These are phyloP conservation scores for Stomatorhinus walkeri DNA, from an alignment of 2,797 vertebrate species.

Conservation along the genomic window DNA sequence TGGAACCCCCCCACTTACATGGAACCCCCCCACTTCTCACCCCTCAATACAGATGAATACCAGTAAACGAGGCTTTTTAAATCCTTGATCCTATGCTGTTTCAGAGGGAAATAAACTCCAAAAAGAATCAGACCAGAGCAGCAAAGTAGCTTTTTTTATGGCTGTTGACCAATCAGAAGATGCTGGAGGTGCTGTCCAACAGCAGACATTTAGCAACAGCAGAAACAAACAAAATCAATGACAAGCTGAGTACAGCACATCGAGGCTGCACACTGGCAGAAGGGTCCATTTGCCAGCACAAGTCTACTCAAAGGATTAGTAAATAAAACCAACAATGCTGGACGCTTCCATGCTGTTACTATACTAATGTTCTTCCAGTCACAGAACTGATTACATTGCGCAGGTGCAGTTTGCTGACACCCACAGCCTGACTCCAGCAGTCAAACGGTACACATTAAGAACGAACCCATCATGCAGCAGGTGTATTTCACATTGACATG, in stretches of 20 bases:
- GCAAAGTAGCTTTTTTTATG: neutral
- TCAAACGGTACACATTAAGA: neutral
- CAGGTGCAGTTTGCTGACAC: neutral
- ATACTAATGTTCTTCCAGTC: neutral
- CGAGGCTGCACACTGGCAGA: neutral
- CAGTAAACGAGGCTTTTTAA: neutral
- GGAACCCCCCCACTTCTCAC: neutral
- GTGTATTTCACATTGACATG: neutral
- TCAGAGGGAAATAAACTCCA: conserved; percentile 1
- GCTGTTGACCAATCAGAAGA: neutral
- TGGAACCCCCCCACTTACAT: neutral
- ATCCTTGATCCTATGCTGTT: neutral
- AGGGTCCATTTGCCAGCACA: neutral
- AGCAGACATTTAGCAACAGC: neutral
- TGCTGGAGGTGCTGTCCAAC: neutral
- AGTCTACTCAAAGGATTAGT: neutral
- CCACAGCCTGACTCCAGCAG: neutral
- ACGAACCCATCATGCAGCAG: neutral
- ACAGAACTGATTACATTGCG: neutral
- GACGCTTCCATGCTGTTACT: neutral
- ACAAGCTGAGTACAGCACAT: neutral
- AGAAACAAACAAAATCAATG: neutral
- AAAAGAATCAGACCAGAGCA: neutral
- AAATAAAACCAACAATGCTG: neutral
- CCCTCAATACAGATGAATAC: neutral